phyloP scores from a whole-genome alignment of 2,888 invertebrate genomes.

The Luperina nickerlii region DNA sequence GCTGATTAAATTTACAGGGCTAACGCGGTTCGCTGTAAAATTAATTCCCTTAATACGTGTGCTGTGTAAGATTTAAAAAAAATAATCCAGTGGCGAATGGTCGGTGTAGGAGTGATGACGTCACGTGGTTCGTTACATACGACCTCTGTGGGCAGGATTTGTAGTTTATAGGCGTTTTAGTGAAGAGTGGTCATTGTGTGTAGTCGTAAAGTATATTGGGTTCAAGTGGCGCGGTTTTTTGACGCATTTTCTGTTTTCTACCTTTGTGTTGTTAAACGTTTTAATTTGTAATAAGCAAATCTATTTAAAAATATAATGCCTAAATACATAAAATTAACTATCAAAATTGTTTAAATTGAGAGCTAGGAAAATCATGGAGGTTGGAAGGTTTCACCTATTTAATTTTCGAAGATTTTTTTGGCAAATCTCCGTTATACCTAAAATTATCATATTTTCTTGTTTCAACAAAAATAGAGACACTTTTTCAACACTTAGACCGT shows the following conservation, averaged over 20 bases:
- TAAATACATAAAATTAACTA: not conserved
- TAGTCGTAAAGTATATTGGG: conserved; percentile 46
- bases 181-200: conserved; percentile 42
- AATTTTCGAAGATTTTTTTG: not conserved
- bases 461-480: conserved; percentile 21
- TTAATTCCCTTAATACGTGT: conserved; percentile 78
- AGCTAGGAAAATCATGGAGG: no score
- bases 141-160: conserved; percentile 55
- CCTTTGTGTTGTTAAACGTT: not conserved
- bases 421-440: not conserved
- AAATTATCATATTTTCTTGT: conserved; percentile 11
- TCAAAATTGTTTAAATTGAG: not conserved
- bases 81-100: conserved; percentile 45
- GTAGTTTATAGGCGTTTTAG: conserved; percentile 59
- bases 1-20: conserved; percentile 88
- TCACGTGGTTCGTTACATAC: conserved; percentile 32
- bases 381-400: not conserved
- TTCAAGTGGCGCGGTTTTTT: conserved; percentile 34
- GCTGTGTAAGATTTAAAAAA: conserved; percentile 67
- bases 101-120: conserved; percentile 38
- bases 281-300: not conserved
- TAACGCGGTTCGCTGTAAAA: conserved; percentile 80
- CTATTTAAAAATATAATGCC: not conserved
- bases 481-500: conserved; percentile 35
- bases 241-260: conserved; percentile 27